Evolutionary conservation across 2,113 vertebrate species (phyloP), one percentile per base, ranked within the genome.

Genomic region (Sylvicapra grimmia): DNA sequence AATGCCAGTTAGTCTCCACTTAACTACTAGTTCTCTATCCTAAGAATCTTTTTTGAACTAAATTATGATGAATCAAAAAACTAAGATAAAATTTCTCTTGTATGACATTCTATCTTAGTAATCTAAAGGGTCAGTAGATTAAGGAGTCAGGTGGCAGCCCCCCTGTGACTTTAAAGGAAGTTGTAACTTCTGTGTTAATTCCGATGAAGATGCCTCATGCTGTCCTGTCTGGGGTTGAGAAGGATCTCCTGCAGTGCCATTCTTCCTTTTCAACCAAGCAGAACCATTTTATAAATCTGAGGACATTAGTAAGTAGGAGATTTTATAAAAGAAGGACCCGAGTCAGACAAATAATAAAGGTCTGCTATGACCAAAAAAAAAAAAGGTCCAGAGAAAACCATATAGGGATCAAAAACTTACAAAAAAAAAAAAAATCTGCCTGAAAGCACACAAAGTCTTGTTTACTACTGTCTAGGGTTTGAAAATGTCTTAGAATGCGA

Each of bases 1-100:
- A 85, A 87, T 97, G 98, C 0, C 95, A 96, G 96, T 85, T 91
- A 89, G 86, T 97, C 58, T 98, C 98, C 97, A 97, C 96, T 98
- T 97, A 97, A 97, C 97, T 97, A 96, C 98, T 98, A 96, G 97
- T n/a, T 79, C 96, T 98, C 97, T 97, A 98, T 98, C 97, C 33
- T 97, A 95, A 93, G 97, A 86, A 97, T 97, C 96, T 97, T 97
- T 89, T 97, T 97, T 90, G 97, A 98, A 98, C 53, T 97, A 84
- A 98, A 97, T 98, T 97, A 96, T 68, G 97, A 98, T 98, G n/a
- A 96, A 96, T 97, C 97, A 98, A 96, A 98, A 97, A 98, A 82
- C 96, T 95, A 95, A 98, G 97, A 95, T 53, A 72, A 75, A 96
- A 90, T 96, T 88, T 93, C n/a, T 90, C 93, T 97, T 98, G 97